Evolutionary conservation across 2,113 vertebrate genomes (phyloP).

Genomic region (Mugil cephalus): DNA sequence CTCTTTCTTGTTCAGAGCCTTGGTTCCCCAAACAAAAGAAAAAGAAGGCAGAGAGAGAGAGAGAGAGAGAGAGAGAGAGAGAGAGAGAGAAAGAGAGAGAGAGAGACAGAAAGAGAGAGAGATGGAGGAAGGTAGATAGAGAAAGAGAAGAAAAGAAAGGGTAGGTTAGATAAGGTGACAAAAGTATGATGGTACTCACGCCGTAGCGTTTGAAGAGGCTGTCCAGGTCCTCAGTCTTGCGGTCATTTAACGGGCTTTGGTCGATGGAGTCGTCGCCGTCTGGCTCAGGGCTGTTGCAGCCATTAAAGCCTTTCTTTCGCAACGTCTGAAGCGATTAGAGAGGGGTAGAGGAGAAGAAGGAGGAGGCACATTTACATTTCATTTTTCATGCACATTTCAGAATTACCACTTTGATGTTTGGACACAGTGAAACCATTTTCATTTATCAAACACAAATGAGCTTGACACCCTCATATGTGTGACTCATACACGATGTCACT

Average conservation of each 20-base stretch:
- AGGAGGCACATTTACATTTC: slow-evolving; percentile 70
- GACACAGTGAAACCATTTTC: slow-evolving; percentile 8
- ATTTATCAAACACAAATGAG: slow-evolving; percentile 39
- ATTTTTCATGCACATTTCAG: slow-evolving; percentile 35
- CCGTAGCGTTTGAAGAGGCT: slow-evolving; percentile 97
- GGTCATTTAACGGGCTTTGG: slow-evolving; percentile 96
- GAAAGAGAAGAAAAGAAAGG: slow-evolving; percentile 74
- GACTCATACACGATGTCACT: slow-evolving; percentile 43
- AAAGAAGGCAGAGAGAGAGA: slow-evolving; percentile 51
- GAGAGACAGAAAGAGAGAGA: slow-evolving; percentile 59
- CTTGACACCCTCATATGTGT: not conserved
- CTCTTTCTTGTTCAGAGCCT: slow-evolving; percentile 99
- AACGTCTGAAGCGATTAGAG: slow-evolving; percentile 90
- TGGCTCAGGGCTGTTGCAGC: slow-evolving; percentile 98
- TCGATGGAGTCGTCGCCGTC: slow-evolving; percentile 98
- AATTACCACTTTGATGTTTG: slow-evolving; percentile 10
- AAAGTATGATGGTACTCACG: slow-evolving; percentile 89
- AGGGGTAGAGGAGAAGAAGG: slow-evolving; percentile 73
- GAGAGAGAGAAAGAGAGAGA: slow-evolving; percentile 26
- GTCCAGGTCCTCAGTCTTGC: slow-evolving; percentile 96
- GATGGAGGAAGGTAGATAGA: slow-evolving; percentile 62
- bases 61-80: slow-evolving; percentile 55
- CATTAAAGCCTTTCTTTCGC: slow-evolving; percentile 99
- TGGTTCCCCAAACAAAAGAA: slow-evolving; percentile 71
- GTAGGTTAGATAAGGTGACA: slow-evolving; percentile 77